A percentile compares a stretch with the other conserved stretches of the same genome.
Evolutionary conservation across 2,113 vertebrate species (phyloP).

Genomic region (Gymnogyps californianus): DNA sequence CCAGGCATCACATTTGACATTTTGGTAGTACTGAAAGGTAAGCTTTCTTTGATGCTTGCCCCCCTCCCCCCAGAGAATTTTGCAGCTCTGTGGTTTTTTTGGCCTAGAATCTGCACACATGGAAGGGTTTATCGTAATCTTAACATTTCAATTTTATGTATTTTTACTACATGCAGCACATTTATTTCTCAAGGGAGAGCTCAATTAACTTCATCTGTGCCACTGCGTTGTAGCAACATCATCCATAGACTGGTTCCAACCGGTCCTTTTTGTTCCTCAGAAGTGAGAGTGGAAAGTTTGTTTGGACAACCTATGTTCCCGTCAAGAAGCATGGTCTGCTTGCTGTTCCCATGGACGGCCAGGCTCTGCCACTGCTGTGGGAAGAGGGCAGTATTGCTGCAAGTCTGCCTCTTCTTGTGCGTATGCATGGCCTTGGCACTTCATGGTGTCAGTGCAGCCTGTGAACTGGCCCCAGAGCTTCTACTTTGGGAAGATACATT

Average conservation of each 20-base stretch:
- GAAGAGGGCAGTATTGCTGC: background rate
- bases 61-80: background rate
- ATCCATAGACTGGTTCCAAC: background rate
- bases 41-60: background rate
- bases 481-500: background rate
- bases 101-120: background rate
- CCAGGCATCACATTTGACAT: background rate
- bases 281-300: background rate
- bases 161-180: background rate
- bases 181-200: background rate
- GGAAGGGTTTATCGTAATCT: background rate
- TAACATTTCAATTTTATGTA: background rate
- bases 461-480: background rate
- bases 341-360: background rate
- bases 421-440: background rate
- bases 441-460: background rate
- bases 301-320: background rate
- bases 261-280: background rate
- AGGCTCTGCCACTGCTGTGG: background rate
- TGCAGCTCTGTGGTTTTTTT: background rate
- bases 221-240: background rate
- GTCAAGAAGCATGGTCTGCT: accelerated
- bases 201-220: background rate
- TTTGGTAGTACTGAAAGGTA: background rate
- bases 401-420: background rate